A percentile compares a stretch with the other conserved stretches of the same genome.
phyloP scores from a whole-genome alignment of 2,888 invertebrate species.

The Asteroscopus sphinx region DNA sequence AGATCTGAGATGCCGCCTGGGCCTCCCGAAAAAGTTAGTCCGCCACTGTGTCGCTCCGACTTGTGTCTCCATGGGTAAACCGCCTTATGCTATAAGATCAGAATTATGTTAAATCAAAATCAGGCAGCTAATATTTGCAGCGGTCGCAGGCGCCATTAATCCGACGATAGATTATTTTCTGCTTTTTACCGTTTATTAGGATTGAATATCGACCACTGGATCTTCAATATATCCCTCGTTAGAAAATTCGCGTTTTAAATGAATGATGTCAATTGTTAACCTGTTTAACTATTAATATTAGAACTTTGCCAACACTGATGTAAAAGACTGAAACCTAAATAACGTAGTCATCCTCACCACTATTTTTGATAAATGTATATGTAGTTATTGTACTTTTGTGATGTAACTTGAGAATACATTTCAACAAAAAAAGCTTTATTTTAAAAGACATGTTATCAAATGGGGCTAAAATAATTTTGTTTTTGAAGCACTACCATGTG shows the following conservation, averaged over 20 bases:
- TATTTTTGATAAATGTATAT: not conserved
- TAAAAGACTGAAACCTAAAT: conserved; percentile 19
- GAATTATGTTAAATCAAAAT: too few species aligned
- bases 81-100: too few species aligned
- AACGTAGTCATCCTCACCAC: not conserved
- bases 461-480: too few species aligned
- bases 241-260: not conserved
- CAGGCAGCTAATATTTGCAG: not conserved
- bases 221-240: not conserved
- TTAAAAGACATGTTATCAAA: too few species aligned
- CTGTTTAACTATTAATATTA: conserved; percentile 7
- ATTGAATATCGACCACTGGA: too few species aligned
- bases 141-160: not conserved
- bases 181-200: too few species aligned
- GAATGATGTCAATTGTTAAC: not conserved
- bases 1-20: too few species aligned
- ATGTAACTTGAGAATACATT: not conserved
- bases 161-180: not conserved
- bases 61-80: too few species aligned
- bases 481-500: too few species aligned
- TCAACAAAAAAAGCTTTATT: not conserved
- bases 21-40: too few species aligned
- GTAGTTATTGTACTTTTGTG: not conserved
- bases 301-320: conserved; percentile 16
- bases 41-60: too few species aligned